Conservation (phyloP, 1,140 invertebrate genomes). For the Magallana angulata region DNA sequence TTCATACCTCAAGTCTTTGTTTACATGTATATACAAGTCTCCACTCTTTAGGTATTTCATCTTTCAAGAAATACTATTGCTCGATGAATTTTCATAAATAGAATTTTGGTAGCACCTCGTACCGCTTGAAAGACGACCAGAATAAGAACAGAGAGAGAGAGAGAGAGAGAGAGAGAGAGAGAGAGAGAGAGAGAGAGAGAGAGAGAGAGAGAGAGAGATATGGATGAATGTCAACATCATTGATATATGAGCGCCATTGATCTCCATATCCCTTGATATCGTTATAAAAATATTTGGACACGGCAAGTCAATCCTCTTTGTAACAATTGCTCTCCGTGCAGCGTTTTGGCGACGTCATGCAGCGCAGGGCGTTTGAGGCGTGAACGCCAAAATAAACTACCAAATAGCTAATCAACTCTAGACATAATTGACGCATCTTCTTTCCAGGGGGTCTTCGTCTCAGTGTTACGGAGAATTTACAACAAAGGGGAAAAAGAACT, state of each 20-base stretch:
- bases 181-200: background rate
- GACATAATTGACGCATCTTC: constrained; percentile 30
- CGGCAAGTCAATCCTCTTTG: constrained; percentile 23
- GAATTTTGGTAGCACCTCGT: too few relatives aligned
- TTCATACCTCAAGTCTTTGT: background rate
- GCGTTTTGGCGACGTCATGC: constrained; percentile 28
- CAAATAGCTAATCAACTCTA: constrained; percentile 25
- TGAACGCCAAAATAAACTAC: constrained; percentile 37
- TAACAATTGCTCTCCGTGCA: constrained; percentile 8
- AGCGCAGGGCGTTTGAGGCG: constrained; percentile 23
- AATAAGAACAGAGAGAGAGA: too few relatives aligned
- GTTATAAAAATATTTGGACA: constrained; percentile 23
- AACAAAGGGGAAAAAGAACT: background rate
- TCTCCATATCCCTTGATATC: constrained; percentile 17
- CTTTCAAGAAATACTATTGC: too few relatives aligned
- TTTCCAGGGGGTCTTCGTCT: background rate
- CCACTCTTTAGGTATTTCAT: too few relatives aligned
- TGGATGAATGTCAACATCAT: background rate
- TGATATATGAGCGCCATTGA: constrained; percentile 22
- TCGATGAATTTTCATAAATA: too few relatives aligned
- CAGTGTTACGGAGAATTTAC: background rate
- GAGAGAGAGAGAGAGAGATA: background rate
- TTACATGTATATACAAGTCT: background rate
- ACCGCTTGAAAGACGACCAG: too few relatives aligned
- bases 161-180: background rate